Conservation (phyloP, 2,113 vertebrate genomes). For the Plectropomus leopardus region DNA sequence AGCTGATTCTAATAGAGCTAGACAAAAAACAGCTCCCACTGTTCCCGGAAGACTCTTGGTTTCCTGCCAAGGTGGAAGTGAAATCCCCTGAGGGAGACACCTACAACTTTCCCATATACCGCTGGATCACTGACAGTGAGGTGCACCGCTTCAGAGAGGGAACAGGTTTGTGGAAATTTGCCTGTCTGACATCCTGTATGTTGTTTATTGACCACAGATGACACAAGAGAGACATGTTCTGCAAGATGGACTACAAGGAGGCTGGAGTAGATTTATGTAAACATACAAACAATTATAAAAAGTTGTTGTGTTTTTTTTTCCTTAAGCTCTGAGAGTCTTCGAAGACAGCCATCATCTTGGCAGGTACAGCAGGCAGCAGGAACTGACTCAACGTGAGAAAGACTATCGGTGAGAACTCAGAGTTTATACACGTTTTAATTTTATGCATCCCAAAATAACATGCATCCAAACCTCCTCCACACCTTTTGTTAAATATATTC, state of each 20-base stretch:
- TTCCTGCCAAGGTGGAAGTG: constrained; percentile 60
- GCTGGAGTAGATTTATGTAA: not conserved
- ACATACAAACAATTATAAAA: not conserved
- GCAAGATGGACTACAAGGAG: not conserved
- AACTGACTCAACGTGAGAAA: constrained; percentile 41
- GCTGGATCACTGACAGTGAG: constrained; percentile 56
- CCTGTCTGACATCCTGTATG: not conserved
- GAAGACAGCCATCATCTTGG: constrained; percentile 41
- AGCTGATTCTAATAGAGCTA: constrained; percentile 67
- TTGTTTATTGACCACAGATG: not conserved
- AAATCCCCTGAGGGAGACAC: constrained; percentile 44
- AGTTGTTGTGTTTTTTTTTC: not conserved
- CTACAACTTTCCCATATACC: constrained; percentile 71
- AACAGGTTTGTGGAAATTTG: constrained; percentile 54
- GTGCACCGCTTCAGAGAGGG: constrained; percentile 64
- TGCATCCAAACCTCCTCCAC: not conserved
- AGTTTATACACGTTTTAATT: not conserved
- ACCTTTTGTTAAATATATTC: not conserved
- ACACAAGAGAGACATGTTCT: not conserved
- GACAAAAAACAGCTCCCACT: constrained; percentile 43
- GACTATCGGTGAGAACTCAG: constrained; percentile 50
- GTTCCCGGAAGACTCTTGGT: constrained; percentile 64
- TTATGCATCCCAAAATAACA: not conserved
- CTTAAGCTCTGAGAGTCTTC: constrained; percentile 56
- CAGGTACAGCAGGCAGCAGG: constrained; percentile 16